Base-by-base conservation (phyloP, 2,888 invertebrate species). In the Eristalinus sepulchralis region DNA sequence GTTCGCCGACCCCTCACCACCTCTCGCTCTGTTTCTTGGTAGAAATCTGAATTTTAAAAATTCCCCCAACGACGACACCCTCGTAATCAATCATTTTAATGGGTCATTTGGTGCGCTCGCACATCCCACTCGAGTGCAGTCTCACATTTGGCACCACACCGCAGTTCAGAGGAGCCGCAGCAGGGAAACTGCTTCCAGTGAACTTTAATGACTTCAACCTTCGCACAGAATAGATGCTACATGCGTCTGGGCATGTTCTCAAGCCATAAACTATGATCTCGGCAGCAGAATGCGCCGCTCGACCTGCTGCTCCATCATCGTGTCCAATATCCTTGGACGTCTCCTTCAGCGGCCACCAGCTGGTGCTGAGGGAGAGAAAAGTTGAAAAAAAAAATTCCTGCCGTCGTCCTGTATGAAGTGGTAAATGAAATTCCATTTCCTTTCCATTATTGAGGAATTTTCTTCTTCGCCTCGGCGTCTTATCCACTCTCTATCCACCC, bases 361-460 rank as follows among this genome's bases (percentile, higher is more conserved):
- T 81, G 82, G 59, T 70, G 68, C 55, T 73, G 78, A 2, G 24
- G 22, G 4, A 6, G 6, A n/a, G 22, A 57, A 11, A 73, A 86
- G 77, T 68, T 72, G 36, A 82, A 73, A 67, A 57, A 57, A n/a
- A 10, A 13, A 9, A 71, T 34, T 71, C 39, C 62, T 62, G 63
- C 57, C 11, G 8, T 57, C 57, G 11, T 64, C 62, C 73, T 70
- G 64, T 73, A 83, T 86, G 78, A 83, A 86, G 86, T 86, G 86
- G 83, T 83, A 86, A 86, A 83, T 86, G 86, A 86, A 83, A 86
- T 86, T 83, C 79, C 86, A 83, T 86, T 86, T 86, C 70, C 83
- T 78, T 86, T 66, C 70, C 78, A 71, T 83, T 86, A 82, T 78
- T 47, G 64, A 82, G 82, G 59, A 67, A 31, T 67, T 71, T 80